Evolutionary conservation across 1,140 invertebrate genomes (phyloP), one percentile per base, ranked within the genome.

Genomic region (Aporrectodea caliginosa): DNA sequence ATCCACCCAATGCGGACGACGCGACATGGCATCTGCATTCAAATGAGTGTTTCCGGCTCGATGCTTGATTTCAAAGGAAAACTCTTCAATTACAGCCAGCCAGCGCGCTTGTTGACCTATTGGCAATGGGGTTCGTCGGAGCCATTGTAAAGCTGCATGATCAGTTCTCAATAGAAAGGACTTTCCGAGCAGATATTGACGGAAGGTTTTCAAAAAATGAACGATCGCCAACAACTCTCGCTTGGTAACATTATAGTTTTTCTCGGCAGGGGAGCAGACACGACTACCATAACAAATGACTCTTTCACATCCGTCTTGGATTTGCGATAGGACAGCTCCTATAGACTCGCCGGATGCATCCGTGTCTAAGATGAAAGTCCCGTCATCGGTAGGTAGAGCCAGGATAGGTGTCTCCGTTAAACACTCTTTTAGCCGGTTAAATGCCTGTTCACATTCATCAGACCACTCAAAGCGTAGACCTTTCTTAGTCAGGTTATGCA

Each of bases 261-360:
- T n/a, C n/a, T n/a, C n/a, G n/a, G n/a, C n/a, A n/a, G n/a, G n/a
- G n/a, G n/a, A n/a, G n/a, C n/a, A n/a, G n/a, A n/a, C n/a, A n/a
- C n/a, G n/a, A n/a, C n/a, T n/a, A n/a, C n/a, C n/a, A n/a, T n/a
- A n/a, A n/a, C n/a, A n/a, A n/a, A n/a, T n/a, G n/a, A n/a, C n/a
- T n/a, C n/a, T n/a, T n/a, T n/a, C n/a, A n/a, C n/a, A n/a, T n/a
- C n/a, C n/a, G n/a, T n/a, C n/a, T n/a, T n/a, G 33, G 85, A 88
- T 12, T n/a, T n/a, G n/a, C n/a, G n/a, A n/a, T n/a, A n/a, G n/a
- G n/a, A n/a, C n/a, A n/a, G n/a, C n/a, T n/a, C 86, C 87, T 35
- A 89, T 82, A 27, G 86, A 86, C 80, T 83, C 81, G 12, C 86
- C 84, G 70, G 84, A 86, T 32, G 88, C 88, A 83, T 90, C 90